Evolutionary conservation across 2,113 vertebrate species (phyloP), one percentile per base, ranked within the genome.

Genomic region (Chaetops frenatus): DNA sequence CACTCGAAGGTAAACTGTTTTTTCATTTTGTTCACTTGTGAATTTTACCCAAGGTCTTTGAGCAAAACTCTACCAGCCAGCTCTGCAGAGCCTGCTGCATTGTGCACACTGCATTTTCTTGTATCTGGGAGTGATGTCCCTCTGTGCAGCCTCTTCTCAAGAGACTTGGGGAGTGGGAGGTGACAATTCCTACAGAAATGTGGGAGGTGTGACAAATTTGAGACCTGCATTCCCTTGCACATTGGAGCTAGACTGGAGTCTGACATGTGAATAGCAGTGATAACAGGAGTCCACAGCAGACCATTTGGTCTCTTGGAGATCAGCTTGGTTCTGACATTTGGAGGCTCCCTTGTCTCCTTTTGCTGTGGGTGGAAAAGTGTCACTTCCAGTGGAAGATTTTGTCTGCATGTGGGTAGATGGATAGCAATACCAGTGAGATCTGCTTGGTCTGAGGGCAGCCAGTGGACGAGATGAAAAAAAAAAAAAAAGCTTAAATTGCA

Each of bases 1-100:
- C 56, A 98, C 98, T 16, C 98, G 98, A 92, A 98, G 98, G 99
- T 99, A 92, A 72, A 57, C 19, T 72, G n/a, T 25, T 56, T 54
- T 78, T 65, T 76, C 54, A 29, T 65, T 61, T 65, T 74, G 11
- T 78, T 90, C 54, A 25, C 25, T 57, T 73, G 27, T 47, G 64
- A 86, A 45, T 88, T 61, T 87, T 90, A 48, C 35, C n/a, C 67
- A 50, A 42, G 47, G 60, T 65, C 57, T 25, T 22, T 50, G 62
- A 65, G 45, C 82, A 72, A 17, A 82, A 53, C 40, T 27, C 2
- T 12, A 5, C 11, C 70, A 85, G 81, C 29, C 11, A 42, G 65
- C 70, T 61, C 77, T 70, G 70, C 83, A 64, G 73, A 79, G 83
- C 69, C 57, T 81, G 61, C 81, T 81, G 79, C 7, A 0, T 48